A percentile compares a stretch with the other conserved stretches of the same genome.
These are phyloP conservation scores for Mola mola DNA, from an alignment of 2,113 vertebrate genomes.

Conservation along the genomic window DNA sequence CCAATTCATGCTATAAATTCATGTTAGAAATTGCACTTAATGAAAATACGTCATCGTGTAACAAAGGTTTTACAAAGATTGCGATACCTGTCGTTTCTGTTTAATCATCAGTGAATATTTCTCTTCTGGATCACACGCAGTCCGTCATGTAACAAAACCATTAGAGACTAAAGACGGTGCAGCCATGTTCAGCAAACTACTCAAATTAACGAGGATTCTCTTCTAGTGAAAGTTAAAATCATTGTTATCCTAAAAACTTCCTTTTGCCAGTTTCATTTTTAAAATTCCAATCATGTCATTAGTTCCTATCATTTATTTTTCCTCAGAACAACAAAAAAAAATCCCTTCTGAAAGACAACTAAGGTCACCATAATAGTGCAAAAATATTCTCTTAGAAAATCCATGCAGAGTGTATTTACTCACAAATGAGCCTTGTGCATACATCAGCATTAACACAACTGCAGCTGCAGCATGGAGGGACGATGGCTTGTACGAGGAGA, in stretches of 20 bases:
- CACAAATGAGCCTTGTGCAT: conserved; percentile 41
- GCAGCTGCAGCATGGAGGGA: conserved; percentile 31
- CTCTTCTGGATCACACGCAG: conserved; percentile 3
- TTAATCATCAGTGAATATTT: not conserved
- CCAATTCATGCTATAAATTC: conserved; percentile 38
- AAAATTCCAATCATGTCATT: conserved; percentile 1
- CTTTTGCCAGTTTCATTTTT: not conserved
- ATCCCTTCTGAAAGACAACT: conserved; percentile 8
- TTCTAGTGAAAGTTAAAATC: not conserved
- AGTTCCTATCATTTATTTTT: conserved; percentile 5
- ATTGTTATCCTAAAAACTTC: not conserved
- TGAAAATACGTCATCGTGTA: conserved; percentile 33
- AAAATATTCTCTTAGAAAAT: conserved; percentile 38
- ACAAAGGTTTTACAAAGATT: conserved; percentile 8
- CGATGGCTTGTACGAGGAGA: not conserved
- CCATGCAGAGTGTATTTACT: conserved; percentile 33
- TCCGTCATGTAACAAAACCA: not conserved
- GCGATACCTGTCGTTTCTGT: not conserved
- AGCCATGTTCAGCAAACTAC: not conserved
- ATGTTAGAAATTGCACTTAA: conserved; percentile 53
- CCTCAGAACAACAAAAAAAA: not conserved
- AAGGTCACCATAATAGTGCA: conserved; percentile 42
- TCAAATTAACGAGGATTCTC: not conserved
- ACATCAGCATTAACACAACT: conserved; percentile 27
- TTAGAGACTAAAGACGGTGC: not conserved